These are phyloP conservation scores for Lissocephala sabroskyi DNA, from an alignment of 2,888 invertebrate species.

Conservation along the genomic window DNA sequence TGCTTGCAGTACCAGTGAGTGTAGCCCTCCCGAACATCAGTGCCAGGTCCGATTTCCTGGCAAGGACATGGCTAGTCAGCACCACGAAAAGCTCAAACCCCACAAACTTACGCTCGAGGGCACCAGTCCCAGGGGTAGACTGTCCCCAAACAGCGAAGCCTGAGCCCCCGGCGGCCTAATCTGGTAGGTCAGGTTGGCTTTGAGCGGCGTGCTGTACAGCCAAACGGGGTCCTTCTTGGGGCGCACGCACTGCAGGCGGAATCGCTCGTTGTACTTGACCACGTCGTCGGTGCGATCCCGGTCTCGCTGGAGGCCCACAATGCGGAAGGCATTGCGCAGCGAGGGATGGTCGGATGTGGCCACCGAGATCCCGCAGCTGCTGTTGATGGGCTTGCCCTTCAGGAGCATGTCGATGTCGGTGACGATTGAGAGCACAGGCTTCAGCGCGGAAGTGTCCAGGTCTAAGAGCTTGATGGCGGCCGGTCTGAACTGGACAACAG, in stretches of 20 bases:
- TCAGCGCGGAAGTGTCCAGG: no score
- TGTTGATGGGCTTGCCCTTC: constrained; percentile 69
- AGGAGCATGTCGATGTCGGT: constrained; percentile 20
- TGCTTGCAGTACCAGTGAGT: constrained; percentile 62
- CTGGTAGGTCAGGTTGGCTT: constrained; percentile 38
- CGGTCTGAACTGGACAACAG: no score
- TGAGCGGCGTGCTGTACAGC: constrained; percentile 54
- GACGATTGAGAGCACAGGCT: no score
- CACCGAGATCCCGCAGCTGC: constrained; percentile 73
- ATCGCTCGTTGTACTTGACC: constrained; percentile 68
- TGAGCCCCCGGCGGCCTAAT: no score
- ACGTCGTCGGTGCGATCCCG: constrained; percentile 42
- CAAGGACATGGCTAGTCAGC: constrained; percentile 45
- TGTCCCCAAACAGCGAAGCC: no score
- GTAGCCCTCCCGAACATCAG: constrained; percentile 47
- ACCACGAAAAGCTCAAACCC: no score
- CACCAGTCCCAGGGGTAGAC: constrained; percentile 57
- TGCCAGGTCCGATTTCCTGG: constrained; percentile 50
- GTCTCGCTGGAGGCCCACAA: constrained; percentile 49
- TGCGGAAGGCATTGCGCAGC: constrained; percentile 73
- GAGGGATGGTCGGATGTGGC: constrained; percentile 72
- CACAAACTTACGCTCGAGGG: constrained; percentile 38
- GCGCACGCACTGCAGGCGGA: constrained; percentile 59
- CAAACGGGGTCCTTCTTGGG: constrained; percentile 45
- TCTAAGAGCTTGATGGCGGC: no score